These are phyloP conservation scores for Cephus cinctus DNA, from an alignment of 1,140 invertebrate species.

Conservation along the genomic window DNA sequence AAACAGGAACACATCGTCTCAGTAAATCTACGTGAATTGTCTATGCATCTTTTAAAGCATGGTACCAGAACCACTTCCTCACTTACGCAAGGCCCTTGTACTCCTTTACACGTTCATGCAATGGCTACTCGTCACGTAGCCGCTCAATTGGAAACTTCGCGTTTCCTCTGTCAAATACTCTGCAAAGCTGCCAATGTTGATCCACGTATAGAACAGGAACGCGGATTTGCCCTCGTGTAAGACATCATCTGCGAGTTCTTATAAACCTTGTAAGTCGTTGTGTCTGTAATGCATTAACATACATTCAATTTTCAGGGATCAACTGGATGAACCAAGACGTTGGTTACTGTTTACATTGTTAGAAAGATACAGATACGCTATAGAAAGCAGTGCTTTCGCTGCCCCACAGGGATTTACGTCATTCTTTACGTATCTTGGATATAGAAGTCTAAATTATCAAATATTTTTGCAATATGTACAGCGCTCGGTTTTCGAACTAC, in stretches of 20 bases:
- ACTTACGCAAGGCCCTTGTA: constrained; percentile 50
- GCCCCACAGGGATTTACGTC: constrained; percentile 82
- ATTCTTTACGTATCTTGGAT: constrained; percentile 83
- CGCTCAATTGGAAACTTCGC: constrained; percentile 75
- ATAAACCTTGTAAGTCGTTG: constrained; percentile 17
- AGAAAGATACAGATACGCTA: constrained; percentile 74
- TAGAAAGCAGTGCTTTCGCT: constrained; percentile 78
- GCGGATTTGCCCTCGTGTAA: constrained; percentile 79
- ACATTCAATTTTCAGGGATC: constrained; percentile 61
- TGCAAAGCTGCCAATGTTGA: constrained; percentile 68
- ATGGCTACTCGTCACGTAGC: constrained; percentile 77
- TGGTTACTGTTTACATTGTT: constrained; percentile 70
- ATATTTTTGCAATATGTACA: constrained; percentile 80
- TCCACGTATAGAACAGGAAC: constrained; percentile 64
- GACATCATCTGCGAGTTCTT: constrained; percentile 18
- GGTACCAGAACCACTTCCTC: constrained; percentile 52
- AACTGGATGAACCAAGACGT: constrained; percentile 66
- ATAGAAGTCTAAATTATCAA: constrained; percentile 70
- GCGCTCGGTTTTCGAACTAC: constrained; percentile 77
- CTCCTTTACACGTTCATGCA: constrained; percentile 75
- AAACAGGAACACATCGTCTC: constrained; percentile 85
- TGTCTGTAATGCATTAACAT: constrained; percentile 17
- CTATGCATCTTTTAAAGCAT: constrained; percentile 77
- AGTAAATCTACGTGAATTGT: constrained; percentile 80
- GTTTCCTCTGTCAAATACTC: constrained; percentile 72